Base-by-base conservation (phyloP, 2,113 vertebrate species). In the Urocynchramus pylzowi region DNA sequence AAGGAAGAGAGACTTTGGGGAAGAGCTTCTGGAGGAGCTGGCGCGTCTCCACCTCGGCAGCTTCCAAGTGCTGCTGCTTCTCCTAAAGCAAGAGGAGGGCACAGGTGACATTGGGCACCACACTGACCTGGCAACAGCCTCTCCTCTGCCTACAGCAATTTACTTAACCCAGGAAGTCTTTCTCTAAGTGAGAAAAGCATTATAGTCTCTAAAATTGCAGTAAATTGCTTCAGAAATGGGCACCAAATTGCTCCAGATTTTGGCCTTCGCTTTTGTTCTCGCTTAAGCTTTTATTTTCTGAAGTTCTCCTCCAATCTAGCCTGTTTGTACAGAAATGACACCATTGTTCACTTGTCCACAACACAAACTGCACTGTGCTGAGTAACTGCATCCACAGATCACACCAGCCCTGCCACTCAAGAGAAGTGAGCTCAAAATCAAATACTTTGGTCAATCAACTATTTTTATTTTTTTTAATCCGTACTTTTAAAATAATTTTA, bases 11-110 rank as follows among this genome's bases (percentile, higher is more conserved):
- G 65, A 99, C 98, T 23, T 97, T 95, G 39, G 99, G 99, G 94
- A 99, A 98, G 74, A 99, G 97, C 95, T 98, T 99, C 98, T 98
- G 99, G 74, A 99, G 98, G 80, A 98, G 96, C 18, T 98, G 95
- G 90, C 98, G 98, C n/a, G 98, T 98, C 93, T 99, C 98, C 5
- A 98, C 98, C 92, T 99, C 98, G n/a, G 96, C 96, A 56, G 87
- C 84, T 92, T 98, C 98, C 96, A 99, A 78, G 2, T 97, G 97
- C 6, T 98, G 97, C 89, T 98, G 98, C 94, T 98, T 98, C 96
- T 99, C 99, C 99, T 99, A 96, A 78, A 97, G 20, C 79, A 94
- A 91, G 79, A 90, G 60, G 49, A 90, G 5, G 19, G 49, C 33
- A 89, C 57, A 21, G 0, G 4, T 93, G 84, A 96, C 64, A 82